Base-by-base conservation (phyloP, 2,113 vertebrate genomes). In the Centropus unirufus region DNA sequence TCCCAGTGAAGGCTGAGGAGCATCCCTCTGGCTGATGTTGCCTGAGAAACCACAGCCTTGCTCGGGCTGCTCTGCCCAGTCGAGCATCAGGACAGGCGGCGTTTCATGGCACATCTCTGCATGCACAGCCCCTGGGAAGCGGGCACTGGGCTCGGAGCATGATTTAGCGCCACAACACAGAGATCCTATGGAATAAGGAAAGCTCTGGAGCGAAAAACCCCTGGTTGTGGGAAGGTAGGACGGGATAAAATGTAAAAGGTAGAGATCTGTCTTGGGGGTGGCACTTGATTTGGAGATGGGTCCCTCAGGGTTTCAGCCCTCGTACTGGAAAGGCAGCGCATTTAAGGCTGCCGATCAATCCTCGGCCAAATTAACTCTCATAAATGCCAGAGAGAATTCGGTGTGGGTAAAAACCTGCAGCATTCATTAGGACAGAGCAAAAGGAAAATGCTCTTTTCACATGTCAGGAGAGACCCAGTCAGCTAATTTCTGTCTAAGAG, bases 81-180 rank as follows among this genome's bases (percentile, higher is more conserved):
- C 3, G 29, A 73, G 87, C 64, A 58, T 4, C 22, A 67, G 68
- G 32, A 57, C 39, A 51, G 80, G 59, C 55, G n/a, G 39, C 2
- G 2, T 44, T 67, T 66, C 51, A 21, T 21, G 29, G 34, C 7
- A 22, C 6, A 0, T 3, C 22, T 3, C 26, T 34, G 39, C 3
- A 2, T 18, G 44, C 26, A 5, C 0, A 14, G 46, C 2, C 11
- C 34, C 59, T 55, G 52, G 15, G 15, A 32, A 42, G 29, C 4
- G 3, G 0, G 5, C 2, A 1, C 3, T 27, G 24, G 81, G 42
- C 46, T 62, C 7, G 2, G 62, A 47, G 66, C 51, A 27, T 5
- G 3, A 12, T 8, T 40, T 42, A 21, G 0, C 1, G 68, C 49
- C 69, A 23, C 10, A 4, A 11, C 32, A 14, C 72, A 32, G 46